Evolutionary conservation across 2,797 vertebrate genomes (phyloP).

Genomic region (Rhinophrynus dorsalis): DNA sequence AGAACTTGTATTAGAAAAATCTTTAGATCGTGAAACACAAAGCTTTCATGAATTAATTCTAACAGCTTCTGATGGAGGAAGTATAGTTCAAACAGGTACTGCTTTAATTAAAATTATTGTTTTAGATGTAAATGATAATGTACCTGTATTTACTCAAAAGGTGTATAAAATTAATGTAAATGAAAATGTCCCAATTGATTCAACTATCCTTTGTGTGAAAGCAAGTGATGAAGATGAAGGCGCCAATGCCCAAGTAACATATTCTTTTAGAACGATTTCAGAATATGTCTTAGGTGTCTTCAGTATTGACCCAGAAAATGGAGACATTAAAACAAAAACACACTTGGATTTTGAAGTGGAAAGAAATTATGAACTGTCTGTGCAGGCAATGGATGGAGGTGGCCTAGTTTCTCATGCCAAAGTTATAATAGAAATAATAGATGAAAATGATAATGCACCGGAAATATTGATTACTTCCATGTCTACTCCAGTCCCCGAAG

Average conservation of each 20-base stretch:
- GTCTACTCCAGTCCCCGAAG: constrained; percentile 66
- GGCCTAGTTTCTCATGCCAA: constrained; percentile 59
- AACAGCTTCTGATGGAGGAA: constrained; percentile 54
- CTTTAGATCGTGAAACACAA: constrained; percentile 51
- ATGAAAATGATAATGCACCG: constrained; percentile 72
- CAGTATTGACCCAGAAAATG: constrained; percentile 52
- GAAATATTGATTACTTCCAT: constrained; percentile 68
- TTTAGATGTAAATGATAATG: constrained; percentile 57
- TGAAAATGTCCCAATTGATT: constrained; percentile 57
- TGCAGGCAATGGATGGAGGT: constrained; percentile 67
- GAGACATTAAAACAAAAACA: constrained; percentile 52
- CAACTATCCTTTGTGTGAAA: constrained; percentile 51
- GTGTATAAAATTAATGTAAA: constrained; percentile 50
- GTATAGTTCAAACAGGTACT: constrained; percentile 49
- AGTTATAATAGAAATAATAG: constrained; percentile 64
- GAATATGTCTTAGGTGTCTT: constrained; percentile 52
- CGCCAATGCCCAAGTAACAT: constrained; percentile 55
- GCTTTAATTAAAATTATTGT: constrained; percentile 49
- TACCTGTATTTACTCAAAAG: constrained; percentile 45
- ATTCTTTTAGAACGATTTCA: constrained; percentile 54
- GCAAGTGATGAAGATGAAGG: constrained; percentile 63
- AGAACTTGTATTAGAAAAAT: constrained; percentile 52
- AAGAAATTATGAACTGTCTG: constrained; percentile 59
- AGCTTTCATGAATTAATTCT: constrained; percentile 35
- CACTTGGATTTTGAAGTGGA: constrained; percentile 52